Evolutionary conservation across 2,888 invertebrate species (phyloP).

Genomic region (Ormyrus nitidulus): DNA sequence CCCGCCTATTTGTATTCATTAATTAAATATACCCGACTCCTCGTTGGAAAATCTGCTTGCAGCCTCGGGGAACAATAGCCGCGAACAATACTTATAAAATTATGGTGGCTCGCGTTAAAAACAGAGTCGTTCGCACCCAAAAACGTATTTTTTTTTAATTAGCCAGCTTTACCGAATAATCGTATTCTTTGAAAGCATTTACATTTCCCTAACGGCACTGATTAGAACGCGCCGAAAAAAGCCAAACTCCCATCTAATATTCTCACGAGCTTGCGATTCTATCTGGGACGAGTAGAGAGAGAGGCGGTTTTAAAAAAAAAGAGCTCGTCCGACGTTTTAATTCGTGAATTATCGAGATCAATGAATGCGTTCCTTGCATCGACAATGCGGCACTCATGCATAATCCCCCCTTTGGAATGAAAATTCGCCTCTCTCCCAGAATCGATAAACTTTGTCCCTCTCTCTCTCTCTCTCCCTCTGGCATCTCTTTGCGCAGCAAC

Average conservation of each 20-base stretch:
- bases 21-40: constrained; percentile 7
- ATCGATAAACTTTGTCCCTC: constrained; percentile 23
- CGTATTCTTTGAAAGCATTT: too few species aligned
- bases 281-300: too few species aligned
- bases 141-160: too few species aligned
- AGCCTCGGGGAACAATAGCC: too few species aligned
- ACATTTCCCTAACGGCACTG: too few species aligned
- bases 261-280: too few species aligned
- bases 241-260: too few species aligned
- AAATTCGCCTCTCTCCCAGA: constrained; percentile 2
- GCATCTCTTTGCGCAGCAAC: background rate
- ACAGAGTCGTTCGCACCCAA: background rate
- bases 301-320: background rate
- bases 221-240: too few species aligned
- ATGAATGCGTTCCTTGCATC: constrained; percentile 7
- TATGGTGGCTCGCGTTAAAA: background rate
- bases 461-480: background rate
- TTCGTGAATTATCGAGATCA: constrained; percentile 12
- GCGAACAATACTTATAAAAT: too few species aligned
- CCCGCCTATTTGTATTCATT: constrained; percentile 8
- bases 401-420: constrained; percentile 7
- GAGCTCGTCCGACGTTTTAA: background rate
- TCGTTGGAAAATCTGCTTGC: too few species aligned
- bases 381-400: constrained; percentile 36
- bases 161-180: too few species aligned